These are phyloP conservation scores for Psittacara wagleri DNA, from an alignment of 2,113 vertebrate genomes.

Conservation along the genomic window DNA sequence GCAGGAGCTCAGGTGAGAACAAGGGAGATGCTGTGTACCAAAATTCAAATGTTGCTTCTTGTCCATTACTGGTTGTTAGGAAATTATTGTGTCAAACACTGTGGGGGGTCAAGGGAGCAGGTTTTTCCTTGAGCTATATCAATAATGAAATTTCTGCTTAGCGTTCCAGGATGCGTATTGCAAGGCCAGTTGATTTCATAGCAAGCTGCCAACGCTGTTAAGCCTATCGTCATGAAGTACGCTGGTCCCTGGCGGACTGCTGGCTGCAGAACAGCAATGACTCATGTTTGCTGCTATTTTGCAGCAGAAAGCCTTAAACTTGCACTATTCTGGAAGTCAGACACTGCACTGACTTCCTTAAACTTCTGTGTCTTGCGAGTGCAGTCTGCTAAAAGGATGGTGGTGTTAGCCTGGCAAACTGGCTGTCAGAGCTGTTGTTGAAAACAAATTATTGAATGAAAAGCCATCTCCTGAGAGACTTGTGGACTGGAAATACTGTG, in stretches of 20 bases:
- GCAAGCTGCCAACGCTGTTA: constrained; percentile 2
- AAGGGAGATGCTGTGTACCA: neutral
- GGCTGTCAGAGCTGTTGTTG: neutral
- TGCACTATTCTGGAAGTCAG: neutral
- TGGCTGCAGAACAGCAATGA: constrained; percentile 44
- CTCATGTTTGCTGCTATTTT: constrained; percentile 38
- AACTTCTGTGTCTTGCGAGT: neutral
- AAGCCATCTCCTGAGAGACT: neutral
- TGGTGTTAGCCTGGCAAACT: neutral
- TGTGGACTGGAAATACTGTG: neutral
- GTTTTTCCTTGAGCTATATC: constrained; percentile 5
- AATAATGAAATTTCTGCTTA: neutral
- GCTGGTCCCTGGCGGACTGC: neutral
- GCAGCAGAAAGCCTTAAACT: neutral
- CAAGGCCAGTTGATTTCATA: neutral
- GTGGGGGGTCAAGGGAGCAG: neutral
- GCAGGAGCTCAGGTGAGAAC: neutral
- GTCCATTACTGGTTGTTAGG: constrained; percentile 27
- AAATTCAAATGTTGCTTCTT: constrained; percentile 9
- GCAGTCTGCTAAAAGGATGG: neutral
- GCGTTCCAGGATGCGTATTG: neutral
- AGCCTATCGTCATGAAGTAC: neutral
- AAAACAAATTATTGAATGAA: neutral
- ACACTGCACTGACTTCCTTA: neutral
- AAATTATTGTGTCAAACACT: constrained; percentile 14